Evolutionary conservation across 2,888 invertebrate genomes (phyloP).

Genomic region (Protodeltote pygarga): DNA sequence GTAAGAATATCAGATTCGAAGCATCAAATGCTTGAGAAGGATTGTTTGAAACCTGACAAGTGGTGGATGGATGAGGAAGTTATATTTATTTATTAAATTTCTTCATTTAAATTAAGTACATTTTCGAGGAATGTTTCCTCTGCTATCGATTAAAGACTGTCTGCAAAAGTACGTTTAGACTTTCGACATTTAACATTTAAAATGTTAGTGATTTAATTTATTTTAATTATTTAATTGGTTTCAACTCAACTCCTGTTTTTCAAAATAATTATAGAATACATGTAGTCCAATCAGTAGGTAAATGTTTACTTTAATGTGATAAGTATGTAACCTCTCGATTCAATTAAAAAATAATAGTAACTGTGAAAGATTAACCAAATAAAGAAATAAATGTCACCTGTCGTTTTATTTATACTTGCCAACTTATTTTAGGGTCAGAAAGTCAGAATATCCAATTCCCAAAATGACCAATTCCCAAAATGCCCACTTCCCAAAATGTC

Average conservation of each 20-base stretch:
- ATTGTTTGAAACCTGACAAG: conserved; percentile 9
- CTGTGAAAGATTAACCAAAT: conserved; percentile 46
- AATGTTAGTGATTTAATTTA: conserved; percentile 1
- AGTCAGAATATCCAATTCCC: too few relatives aligned
- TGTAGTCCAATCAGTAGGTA: conserved; percentile 23
- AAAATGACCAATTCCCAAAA: too few relatives aligned
- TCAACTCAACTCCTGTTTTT: conserved; percentile 9
- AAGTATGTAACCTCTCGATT: not conserved
- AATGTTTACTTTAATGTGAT: not conserved
- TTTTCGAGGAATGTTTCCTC: conserved; percentile 7
- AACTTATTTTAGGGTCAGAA: too few relatives aligned
- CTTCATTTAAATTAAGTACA: conserved; percentile 18
- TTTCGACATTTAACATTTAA: conserved; percentile 8
- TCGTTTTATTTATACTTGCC: conserved; percentile 14
- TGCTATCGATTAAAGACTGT: conserved; percentile 23
- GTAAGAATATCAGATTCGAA: conserved; percentile 29
- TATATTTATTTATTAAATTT: conserved; percentile 34
- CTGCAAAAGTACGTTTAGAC: conserved; percentile 16
- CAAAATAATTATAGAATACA: conserved; percentile 22
- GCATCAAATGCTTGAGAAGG: conserved; percentile 44
- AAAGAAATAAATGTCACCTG: conserved; percentile 26
- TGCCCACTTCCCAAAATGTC: too few relatives aligned
- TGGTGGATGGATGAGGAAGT: conserved; percentile 5
- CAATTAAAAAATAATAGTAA: conserved; percentile 19
- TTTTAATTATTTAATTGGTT: conserved; percentile 20